phyloP scores from a whole-genome alignment of 2,888 invertebrate genomes.

The Globia sparganii region DNA sequence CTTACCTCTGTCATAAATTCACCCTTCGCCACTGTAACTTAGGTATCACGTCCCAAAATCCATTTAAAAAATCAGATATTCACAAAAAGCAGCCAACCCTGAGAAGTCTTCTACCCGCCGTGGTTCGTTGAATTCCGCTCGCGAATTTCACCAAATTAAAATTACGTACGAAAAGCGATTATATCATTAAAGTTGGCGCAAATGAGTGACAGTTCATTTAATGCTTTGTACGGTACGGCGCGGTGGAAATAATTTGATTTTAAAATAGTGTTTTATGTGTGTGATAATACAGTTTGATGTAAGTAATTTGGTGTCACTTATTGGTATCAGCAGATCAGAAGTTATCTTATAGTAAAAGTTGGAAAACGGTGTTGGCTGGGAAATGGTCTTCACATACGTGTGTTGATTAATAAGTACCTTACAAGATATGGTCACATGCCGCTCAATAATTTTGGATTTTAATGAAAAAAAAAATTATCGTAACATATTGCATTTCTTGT shows the following conservation, averaged over 20 bases:
- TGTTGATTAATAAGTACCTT: too few species aligned
- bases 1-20: too few species aligned
- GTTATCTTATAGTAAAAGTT: background rate
- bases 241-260: slow-evolving; percentile 57
- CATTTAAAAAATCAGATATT: slow-evolving; percentile 37
- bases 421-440: too few species aligned
- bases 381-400: too few species aligned
- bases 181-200: slow-evolving; percentile 65
- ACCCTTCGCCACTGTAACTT: too few species aligned
- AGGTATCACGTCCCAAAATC: slow-evolving; percentile 14
- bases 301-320: slow-evolving; percentile 8
- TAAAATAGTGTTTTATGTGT: slow-evolving; percentile 31
- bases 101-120: slow-evolving; percentile 29
- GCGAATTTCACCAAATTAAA: slow-evolving; percentile 65
- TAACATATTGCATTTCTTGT: too few species aligned
- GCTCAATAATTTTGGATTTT: too few species aligned
- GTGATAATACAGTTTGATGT: slow-evolving; percentile 11
- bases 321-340: background rate
- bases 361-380: background rate
- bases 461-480: too few species aligned
- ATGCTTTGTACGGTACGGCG: slow-evolving; percentile 27
- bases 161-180: slow-evolving; percentile 68
- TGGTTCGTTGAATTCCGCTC: slow-evolving; percentile 59
- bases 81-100: slow-evolving; percentile 49
- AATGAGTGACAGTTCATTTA: slow-evolving; percentile 70